Percentiles rank a stretch among this genome's conserved stretches.
Conservation (phyloP, 2,797 vertebrate species). For the Acanthopagrus latus region DNA sequence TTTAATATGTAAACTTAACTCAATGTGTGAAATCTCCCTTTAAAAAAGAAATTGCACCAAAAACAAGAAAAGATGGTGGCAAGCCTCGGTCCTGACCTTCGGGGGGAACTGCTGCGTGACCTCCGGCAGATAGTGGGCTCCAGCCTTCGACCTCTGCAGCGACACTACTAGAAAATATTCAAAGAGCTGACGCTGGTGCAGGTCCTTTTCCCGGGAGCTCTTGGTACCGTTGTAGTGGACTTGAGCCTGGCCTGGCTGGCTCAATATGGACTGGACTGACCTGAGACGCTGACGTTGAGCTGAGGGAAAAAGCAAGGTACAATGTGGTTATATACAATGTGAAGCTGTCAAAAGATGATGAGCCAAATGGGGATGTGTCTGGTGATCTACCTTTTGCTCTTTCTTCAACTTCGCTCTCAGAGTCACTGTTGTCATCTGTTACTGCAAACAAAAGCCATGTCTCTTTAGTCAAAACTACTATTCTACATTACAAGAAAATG, state of each 20-base stretch:
- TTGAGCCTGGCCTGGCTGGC: conserved; percentile 43
- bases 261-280: conserved; percentile 74
- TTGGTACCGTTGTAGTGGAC: conserved; percentile 49
- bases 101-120: conserved; percentile 93
- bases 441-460: conserved; percentile 72
- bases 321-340: not conserved
- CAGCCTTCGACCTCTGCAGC: conserved; percentile 89
- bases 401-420: conserved; percentile 93
- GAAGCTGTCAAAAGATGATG: not conserved
- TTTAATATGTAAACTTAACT: not conserved
- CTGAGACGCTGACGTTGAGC: conserved; percentile 73
- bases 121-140: conserved; percentile 87
- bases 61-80: not conserved
- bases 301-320: not conserved
- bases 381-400: conserved; percentile 87
- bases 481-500: not conserved
- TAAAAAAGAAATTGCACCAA: not conserved
- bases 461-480: not conserved
- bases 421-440: conserved; percentile 94
- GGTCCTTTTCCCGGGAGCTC: conserved; percentile 73
- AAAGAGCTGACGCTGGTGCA: conserved; percentile 90
- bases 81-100: conserved; percentile 81
- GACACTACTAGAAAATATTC: conserved; percentile 94
- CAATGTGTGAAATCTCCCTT: not conserved
- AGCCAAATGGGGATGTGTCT: not conserved